Evolutionary conservation across 1,140 invertebrate genomes (phyloP).

Genomic region (Brachionus paranguensis): DNA sequence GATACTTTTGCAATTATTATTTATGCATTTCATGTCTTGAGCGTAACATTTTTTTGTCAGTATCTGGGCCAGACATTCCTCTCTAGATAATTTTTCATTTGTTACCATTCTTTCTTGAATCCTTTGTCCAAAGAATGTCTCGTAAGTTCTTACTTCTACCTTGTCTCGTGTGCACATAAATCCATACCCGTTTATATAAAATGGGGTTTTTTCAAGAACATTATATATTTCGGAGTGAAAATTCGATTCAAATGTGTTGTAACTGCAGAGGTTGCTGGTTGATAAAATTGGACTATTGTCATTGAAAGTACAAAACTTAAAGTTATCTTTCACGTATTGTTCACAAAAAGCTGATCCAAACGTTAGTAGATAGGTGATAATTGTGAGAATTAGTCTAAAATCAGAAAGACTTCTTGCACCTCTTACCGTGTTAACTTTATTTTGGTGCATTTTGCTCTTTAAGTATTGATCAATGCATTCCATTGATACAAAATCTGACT

Average conservation of each 20-base stretch:
- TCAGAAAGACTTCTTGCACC: neutral
- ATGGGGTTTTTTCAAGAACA: neutral
- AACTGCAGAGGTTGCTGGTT: neutral
- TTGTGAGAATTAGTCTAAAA: neutral
- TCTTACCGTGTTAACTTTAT: neutral
- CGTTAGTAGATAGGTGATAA: neutral
- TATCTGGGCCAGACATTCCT: neutral
- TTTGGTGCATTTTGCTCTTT: neutral
- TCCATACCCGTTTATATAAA: neutral
- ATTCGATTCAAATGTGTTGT: conserved; percentile 1
- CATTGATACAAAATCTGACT: neutral
- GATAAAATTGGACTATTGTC: neutral
- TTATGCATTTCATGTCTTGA: neutral
- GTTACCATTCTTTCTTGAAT: neutral
- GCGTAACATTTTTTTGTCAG: neutral
- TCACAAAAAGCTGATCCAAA: neutral
- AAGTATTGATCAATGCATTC: neutral
- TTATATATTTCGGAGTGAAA: neutral
- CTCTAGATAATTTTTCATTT: neutral
- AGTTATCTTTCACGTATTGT: neutral
- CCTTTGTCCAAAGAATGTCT: neutral
- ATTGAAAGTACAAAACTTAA: neutral
- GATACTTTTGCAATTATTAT: neutral
- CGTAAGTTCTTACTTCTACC: neutral
- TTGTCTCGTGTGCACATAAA: neutral